A percentile compares a stretch with the other conserved stretches of the same genome.
Conservation (phyloP, 1,140 invertebrate genomes). For the Drosophila pachea region DNA sequence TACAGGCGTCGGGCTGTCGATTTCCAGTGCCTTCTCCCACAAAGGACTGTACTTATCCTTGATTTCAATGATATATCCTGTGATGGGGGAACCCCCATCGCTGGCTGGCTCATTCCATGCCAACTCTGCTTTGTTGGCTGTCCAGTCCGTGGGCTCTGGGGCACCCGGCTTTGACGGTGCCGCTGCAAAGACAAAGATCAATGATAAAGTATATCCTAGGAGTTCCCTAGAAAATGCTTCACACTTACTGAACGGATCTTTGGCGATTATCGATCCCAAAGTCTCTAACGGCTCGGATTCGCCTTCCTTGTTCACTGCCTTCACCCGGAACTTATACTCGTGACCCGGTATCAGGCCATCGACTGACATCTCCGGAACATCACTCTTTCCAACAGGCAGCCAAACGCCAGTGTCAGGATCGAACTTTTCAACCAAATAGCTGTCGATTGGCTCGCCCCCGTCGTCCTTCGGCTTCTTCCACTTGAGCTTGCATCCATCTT, state of each 20-base stretch:
- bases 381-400: conserved; percentile 91
- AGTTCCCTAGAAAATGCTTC: neutral
- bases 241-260: conserved; percentile 91
- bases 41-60: conserved; percentile 96
- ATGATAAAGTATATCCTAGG: neutral
- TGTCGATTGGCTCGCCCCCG: conserved; percentile 96
- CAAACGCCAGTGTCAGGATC: conserved; percentile 94
- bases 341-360: conserved; percentile 93
- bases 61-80: conserved; percentile 97
- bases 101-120: conserved; percentile 89
- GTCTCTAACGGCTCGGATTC: conserved; percentile 98
- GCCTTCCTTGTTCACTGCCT: conserved; percentile 97
- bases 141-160: conserved; percentile 94
- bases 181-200: conserved; percentile 75
- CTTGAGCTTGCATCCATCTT: conserved; percentile 95
- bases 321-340: conserved; percentile 98
- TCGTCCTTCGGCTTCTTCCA: conserved; percentile 99
- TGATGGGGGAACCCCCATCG: conserved; percentile 95
- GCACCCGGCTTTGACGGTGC: conserved; percentile 89
- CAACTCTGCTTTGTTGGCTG: conserved; percentile 92
- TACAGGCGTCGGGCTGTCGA: conserved; percentile 84
- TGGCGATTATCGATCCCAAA: conserved; percentile 93
- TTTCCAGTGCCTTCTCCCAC: conserved; percentile 94
- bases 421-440: conserved; percentile 97
- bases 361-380: conserved; percentile 91